Evolutionary conservation across 2,888 invertebrate species (phyloP).

Genomic region (Aspidiotus destructor): DNA sequence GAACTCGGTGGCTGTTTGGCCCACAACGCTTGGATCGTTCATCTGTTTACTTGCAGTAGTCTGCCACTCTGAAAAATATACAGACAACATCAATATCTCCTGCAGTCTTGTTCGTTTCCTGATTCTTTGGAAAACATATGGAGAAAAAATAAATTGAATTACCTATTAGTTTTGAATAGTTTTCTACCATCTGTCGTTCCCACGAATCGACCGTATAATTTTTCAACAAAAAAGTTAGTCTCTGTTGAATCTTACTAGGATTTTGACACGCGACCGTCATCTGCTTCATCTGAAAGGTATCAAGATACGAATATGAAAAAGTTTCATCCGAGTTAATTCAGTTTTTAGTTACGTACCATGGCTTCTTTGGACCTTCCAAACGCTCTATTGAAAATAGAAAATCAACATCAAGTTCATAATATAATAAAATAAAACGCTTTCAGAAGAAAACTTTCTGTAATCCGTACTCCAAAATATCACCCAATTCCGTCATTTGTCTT

Average conservation of each 20-base stretch:
- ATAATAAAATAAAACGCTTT: too few species aligned
- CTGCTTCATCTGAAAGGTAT: constrained; percentile 42
- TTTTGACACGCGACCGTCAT: constrained; percentile 42
- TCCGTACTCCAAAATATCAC: constrained; percentile 63
- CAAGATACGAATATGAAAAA: neutral
- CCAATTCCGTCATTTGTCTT: constrained; percentile 57
- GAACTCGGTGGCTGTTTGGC: constrained; percentile 16
- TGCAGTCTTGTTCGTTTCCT: too few species aligned
- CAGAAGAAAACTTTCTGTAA: neutral
- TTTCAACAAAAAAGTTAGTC: constrained; percentile 45
- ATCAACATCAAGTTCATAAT: neutral
- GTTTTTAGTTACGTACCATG: constrained; percentile 47
- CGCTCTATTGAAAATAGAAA: constrained; percentile 47
- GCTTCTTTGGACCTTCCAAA: constrained; percentile 58
- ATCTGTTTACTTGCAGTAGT: constrained; percentile 20
- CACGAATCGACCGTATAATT: constrained; percentile 48
- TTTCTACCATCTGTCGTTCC: constrained; percentile 42
- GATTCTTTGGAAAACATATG: too few species aligned
- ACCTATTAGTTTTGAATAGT: constrained; percentile 49
- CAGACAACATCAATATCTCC: neutral
- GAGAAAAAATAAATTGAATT: too few species aligned
- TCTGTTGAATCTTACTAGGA: constrained; percentile 45
- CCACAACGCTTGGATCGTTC: constrained; percentile 17
- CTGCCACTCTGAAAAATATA: constrained; percentile 26
- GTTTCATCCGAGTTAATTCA: constrained; percentile 12